These are phyloP conservation scores for Drosophila austrosaltans DNA, from an alignment of 2,888 invertebrate genomes.

Conservation along the genomic window DNA sequence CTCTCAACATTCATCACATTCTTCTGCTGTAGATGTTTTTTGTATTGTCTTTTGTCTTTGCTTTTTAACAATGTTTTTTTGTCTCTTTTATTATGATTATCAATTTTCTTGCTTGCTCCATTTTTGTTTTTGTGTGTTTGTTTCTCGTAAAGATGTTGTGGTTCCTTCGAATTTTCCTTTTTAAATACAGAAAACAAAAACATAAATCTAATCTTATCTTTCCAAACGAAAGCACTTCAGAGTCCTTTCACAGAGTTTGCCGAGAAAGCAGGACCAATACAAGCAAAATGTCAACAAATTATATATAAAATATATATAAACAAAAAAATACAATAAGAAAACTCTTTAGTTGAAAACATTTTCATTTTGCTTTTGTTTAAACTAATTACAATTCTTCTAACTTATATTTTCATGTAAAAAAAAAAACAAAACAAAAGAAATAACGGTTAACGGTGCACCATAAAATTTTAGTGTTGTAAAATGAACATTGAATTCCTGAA, in stretches of 20 bases:
- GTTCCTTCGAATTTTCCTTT: conserved; percentile 63
- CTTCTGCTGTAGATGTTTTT: conserved; percentile 22
- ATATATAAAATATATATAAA: neutral
- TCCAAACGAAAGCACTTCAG: conserved; percentile 38
- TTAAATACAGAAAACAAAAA: conserved; percentile 52
- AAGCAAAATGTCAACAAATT: conserved; percentile 38
- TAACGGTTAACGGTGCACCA: neutral
- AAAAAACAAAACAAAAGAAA: neutral
- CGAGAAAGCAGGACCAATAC: conserved; percentile 82
- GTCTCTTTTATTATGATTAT: neutral
- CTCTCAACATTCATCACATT: conserved; percentile 12
- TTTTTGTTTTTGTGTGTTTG: conserved; percentile 37
- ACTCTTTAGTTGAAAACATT: conserved; percentile 52
- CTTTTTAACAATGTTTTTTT: conserved; percentile 21
- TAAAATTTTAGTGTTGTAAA: neutral
- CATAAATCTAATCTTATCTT: conserved; percentile 43
- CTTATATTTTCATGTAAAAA: neutral
- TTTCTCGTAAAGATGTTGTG: conserved; percentile 69
- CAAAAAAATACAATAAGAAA: conserved; percentile 28
- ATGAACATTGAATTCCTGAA: neutral
- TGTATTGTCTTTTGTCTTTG: conserved; percentile 41
- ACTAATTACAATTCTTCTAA: conserved; percentile 7
- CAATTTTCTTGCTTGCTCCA: conserved; percentile 39
- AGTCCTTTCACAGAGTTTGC: conserved; percentile 68
- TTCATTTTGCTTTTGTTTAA: conserved; percentile 37